Evolutionary conservation across 1,140 invertebrate genomes (phyloP).

Genomic region (Musca domestica): DNA sequence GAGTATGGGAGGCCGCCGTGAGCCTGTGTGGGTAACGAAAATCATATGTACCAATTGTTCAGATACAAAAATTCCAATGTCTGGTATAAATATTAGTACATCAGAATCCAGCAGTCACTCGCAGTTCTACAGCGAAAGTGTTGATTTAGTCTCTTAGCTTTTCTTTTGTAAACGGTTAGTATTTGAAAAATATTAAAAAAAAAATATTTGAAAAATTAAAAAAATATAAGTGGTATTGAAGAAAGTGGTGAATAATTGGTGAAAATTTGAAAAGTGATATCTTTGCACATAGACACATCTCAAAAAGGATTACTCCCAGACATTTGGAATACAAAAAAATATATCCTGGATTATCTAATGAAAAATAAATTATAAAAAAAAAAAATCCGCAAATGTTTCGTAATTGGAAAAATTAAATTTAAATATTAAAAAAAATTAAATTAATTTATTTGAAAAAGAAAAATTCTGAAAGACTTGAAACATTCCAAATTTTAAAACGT

Average conservation of each 20-base stretch:
- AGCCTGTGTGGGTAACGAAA: conserved; percentile 19
- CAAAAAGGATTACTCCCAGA: conserved; percentile 6
- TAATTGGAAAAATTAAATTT: too few relatives aligned
- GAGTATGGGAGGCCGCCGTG: neutral
- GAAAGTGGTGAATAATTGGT: neutral
- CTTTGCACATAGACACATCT: too few relatives aligned
- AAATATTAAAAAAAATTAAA: too few relatives aligned
- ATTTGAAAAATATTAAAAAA: neutral
- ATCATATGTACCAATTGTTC: conserved; percentile 19
- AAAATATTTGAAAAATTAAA: neutral
- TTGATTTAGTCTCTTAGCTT: conserved; percentile 43
- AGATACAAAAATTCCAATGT: conserved; percentile 24
- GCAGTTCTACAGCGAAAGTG: conserved; percentile 55
- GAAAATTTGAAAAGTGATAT: neutral
- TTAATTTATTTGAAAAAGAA: too few relatives aligned
- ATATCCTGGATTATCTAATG: conserved; percentile 10
- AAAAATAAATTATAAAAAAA: too few relatives aligned
- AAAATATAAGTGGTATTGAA: neutral
- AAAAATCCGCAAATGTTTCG: too few relatives aligned
- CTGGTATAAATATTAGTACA: conserved; percentile 54
- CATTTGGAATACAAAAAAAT: conserved; percentile 8
- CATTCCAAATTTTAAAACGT: too few relatives aligned
- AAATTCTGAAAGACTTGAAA: too few relatives aligned
- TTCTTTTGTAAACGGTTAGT: conserved; percentile 46
- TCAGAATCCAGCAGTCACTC: conserved; percentile 50